Evolutionary conservation across 2,888 invertebrate species (phyloP), one percentile per base, ranked within the genome.

Genomic region (Tuberolachnus salignus): DNA sequence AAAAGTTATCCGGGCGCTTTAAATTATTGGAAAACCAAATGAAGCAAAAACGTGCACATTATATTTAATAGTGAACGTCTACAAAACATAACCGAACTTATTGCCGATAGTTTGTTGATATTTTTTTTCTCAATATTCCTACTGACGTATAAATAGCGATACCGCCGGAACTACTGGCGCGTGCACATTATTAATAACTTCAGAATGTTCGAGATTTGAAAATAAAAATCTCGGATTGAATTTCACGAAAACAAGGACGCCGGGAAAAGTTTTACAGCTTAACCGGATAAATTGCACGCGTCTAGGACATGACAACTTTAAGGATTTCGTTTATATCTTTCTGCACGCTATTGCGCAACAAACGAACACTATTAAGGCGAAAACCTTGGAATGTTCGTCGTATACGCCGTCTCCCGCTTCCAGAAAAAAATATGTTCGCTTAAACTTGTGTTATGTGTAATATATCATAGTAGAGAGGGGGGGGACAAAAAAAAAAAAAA

Each of bases 281-380:
- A 63, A 73, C 73, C 23, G 53, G 73, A 63, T 63, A 73, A 63
- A 73, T 73, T 63, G 63, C 73, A 0, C 73, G 51, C 34, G 11
- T 78, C 67, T 78, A 67, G 59, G 11, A 59, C 67, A 67, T 21
- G 75, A 59, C 59, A 59, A 78, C 67, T 78, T 69, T 21, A 59
- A 69, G 49, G 57, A 67, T 59, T 57, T 42, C 13, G 67, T 78
- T 78, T 75, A 67, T 67, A 21, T 72, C 51, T 21, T 23, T 9
- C 16, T 21, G n/a, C 53, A n/a, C 51, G 14, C 21, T 63, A 11
- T 63, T 34, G 51, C 51, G 2, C 63, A 6, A 59, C 59, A 34
- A 59, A 78, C n/a, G 67, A 59, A 59, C 75, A 67, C 67, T 69
- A 69, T 67, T 59, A 78, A 78, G 34, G 21, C 14, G 34, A 69